Evolutionary conservation across 2,888 invertebrate species (phyloP).

Genomic region (Stegophylla sp.): DNA sequence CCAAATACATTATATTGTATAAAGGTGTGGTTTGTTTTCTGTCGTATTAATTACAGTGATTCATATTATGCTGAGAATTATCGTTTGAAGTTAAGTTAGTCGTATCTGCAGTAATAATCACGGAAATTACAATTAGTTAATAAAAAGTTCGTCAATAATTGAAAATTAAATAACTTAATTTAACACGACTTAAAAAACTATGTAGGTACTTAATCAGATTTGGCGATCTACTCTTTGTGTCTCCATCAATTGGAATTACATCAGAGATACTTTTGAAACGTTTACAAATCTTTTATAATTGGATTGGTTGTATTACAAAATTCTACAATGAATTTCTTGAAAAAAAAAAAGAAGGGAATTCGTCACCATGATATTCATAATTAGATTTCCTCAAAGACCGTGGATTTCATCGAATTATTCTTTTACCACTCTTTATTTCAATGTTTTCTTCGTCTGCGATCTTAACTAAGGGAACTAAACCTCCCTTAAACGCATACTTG

Average conservation of each 20-base stretch:
- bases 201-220: background rate
- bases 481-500: constrained; percentile 14
- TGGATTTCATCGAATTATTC: constrained; percentile 25
- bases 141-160: background rate
- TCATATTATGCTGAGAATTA: background rate
- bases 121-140: background rate
- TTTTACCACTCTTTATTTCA: constrained; percentile 22
- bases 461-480: background rate
- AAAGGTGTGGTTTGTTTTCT: background rate
- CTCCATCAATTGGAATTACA: background rate
- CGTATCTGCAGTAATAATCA: background rate
- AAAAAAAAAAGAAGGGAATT: constrained; percentile 10
- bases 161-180: constrained; percentile 2
- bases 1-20: background rate
- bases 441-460: background rate
- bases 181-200: background rate
- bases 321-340: constrained; percentile 10
- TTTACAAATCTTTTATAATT: constrained; percentile 8
- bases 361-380: constrained; percentile 13
- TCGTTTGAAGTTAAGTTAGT: background rate
- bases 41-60: background rate
- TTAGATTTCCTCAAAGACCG: constrained; percentile 32
- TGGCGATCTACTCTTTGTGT: background rate
- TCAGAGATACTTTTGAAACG: constrained; percentile 14
- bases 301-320: constrained; percentile 11